A percentile compares a stretch with the other conserved stretches of the same genome.
phyloP scores from a whole-genome alignment of 2,113 vertebrate genomes.

The Poecile atricapillus region DNA sequence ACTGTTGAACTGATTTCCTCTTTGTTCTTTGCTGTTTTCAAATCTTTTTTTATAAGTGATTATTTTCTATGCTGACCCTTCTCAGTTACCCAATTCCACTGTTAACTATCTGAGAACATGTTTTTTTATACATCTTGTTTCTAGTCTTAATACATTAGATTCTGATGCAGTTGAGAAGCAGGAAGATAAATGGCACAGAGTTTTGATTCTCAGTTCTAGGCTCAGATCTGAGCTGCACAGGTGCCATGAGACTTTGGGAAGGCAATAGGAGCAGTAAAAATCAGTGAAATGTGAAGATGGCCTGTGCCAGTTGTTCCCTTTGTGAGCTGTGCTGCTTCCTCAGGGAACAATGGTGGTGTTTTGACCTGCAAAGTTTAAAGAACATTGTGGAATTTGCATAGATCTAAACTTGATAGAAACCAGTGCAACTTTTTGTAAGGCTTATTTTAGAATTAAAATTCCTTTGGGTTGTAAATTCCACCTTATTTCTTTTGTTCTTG shows the following conservation, averaged over 20 bases:
- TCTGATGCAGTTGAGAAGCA: neutral
- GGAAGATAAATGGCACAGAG: neutral
- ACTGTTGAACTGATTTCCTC: neutral
- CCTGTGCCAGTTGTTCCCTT: rapidly evolving
- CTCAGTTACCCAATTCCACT: neutral
- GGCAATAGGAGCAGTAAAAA: neutral
- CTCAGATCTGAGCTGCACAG: neutral
- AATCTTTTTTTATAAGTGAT: neutral
- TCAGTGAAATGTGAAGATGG: neutral
- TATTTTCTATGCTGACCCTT: neutral
- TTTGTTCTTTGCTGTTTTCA: neutral
- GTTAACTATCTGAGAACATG: neutral
- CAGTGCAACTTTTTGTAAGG: neutral
- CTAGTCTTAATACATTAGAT: neutral
- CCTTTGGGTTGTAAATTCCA: neutral
- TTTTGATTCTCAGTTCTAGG: neutral
- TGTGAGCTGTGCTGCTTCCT: neutral
- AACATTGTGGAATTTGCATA: neutral
- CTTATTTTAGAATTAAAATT: neutral
- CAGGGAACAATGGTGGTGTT: neutral
- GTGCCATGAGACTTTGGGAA: neutral
- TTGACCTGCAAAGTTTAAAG: neutral
- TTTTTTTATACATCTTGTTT: neutral
- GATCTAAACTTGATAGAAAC: neutral
- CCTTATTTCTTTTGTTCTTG: neutral